Percentiles rank a stretch among this genome's conserved stretches.
These are phyloP conservation scores for Limnothrissa miodon DNA, from an alignment of 2,113 vertebrate genomes.

Conservation along the genomic window DNA sequence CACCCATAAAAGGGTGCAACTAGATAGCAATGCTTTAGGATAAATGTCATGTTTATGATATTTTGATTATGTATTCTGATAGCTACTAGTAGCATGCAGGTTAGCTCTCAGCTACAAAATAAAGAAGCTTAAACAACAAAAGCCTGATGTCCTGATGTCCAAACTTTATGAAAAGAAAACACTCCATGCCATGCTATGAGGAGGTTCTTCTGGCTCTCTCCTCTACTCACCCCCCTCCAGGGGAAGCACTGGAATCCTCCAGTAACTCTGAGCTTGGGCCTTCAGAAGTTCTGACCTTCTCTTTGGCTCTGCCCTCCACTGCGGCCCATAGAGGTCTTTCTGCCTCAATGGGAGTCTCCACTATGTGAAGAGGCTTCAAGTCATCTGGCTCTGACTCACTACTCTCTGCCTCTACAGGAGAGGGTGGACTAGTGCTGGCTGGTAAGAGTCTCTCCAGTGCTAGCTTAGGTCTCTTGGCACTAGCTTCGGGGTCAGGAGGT, in stretches of 20 bases:
- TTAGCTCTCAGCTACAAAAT: background rate
- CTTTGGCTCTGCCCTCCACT: slow-evolving; percentile 38
- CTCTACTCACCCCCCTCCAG: slow-evolving; percentile 44
- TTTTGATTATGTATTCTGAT: background rate
- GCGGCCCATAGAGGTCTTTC: slow-evolving; percentile 45
- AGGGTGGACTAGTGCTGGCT: background rate
- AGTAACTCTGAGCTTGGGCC: background rate
- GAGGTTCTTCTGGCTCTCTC: background rate
- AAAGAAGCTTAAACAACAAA: background rate
- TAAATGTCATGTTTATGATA: background rate
- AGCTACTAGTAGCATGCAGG: background rate
- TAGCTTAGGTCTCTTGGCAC: background rate
- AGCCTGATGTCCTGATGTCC: background rate
- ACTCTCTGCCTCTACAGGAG: background rate
- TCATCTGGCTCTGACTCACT: background rate
- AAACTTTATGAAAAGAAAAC: background rate
- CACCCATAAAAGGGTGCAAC: background rate
- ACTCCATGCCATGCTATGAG: slow-evolving; percentile 15
- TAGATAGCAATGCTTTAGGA: background rate
- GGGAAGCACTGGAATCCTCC: background rate
- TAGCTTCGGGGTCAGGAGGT: background rate
- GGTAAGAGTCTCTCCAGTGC: slow-evolving; percentile 23
- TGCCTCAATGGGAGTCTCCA: slow-evolving; percentile 22
- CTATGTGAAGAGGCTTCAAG: background rate
- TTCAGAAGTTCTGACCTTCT: background rate